Evolutionary conservation across 2,113 vertebrate genomes (phyloP).

Genomic region (Calcarius ornatus): DNA sequence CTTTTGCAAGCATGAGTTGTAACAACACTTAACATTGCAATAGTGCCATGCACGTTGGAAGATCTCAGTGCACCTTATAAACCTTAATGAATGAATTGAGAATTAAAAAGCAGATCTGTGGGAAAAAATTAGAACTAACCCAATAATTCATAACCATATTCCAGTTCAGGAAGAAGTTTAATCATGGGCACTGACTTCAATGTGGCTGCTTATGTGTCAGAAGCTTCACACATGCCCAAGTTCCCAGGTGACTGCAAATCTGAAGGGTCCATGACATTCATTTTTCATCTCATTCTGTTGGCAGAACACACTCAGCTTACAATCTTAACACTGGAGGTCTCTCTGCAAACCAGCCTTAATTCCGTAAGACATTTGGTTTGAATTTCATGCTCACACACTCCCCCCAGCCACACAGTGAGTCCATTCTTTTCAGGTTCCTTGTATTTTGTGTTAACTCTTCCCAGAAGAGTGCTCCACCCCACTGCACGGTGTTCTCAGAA

Average conservation of each 20-base stretch:
- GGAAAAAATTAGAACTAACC: background rate
- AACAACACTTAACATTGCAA: background rate
- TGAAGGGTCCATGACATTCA: background rate
- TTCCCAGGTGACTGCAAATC: background rate
- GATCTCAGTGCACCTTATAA: background rate
- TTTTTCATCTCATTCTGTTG: constrained; percentile 9
- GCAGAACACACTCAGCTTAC: background rate
- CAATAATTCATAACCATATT: background rate
- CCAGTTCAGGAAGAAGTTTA: background rate
- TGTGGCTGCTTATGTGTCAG: background rate
- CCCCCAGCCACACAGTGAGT: background rate
- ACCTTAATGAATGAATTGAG: background rate
- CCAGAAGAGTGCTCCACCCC: background rate
- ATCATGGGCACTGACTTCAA: accelerated
- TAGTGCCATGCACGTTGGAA: background rate
- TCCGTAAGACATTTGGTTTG: constrained; percentile 42
- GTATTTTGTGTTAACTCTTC: background rate
- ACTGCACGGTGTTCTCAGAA: background rate
- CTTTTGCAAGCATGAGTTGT: constrained; percentile 56
- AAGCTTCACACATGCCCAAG: background rate
- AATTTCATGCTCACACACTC: background rate
- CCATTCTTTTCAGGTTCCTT: constrained; percentile 45
- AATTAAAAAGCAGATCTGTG: background rate
- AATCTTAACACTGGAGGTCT: background rate
- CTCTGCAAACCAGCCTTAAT: background rate